Conservation (phyloP, 2,113 vertebrate species). For the Bombycilla garrulus region DNA sequence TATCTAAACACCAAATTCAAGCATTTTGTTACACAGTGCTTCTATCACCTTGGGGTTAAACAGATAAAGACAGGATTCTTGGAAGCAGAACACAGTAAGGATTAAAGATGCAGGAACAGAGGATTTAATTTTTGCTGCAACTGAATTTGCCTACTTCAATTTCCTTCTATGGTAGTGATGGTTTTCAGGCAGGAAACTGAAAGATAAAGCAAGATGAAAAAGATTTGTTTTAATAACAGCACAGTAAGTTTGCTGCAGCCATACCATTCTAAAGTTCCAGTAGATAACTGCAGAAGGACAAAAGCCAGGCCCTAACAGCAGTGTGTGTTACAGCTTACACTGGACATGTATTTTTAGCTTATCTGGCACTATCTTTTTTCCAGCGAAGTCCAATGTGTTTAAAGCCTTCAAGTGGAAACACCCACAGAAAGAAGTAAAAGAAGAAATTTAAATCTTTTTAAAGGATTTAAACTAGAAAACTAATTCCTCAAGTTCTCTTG, state of each 20-base stretch:
- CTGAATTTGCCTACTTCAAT: background rate
- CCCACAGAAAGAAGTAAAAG: background rate
- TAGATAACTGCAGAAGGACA: background rate
- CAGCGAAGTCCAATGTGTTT: background rate
- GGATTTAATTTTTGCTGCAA: background rate
- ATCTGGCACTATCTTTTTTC: background rate
- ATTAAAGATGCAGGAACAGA: background rate
- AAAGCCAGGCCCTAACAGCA: background rate
- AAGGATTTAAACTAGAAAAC: background rate
- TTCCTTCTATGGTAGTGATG: background rate
- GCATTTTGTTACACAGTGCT: background rate
- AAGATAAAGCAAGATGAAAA: background rate
- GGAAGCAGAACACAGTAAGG: background rate
- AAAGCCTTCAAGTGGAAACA: background rate
- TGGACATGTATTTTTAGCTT: background rate
- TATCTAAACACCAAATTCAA: background rate
- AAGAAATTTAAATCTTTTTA: background rate
- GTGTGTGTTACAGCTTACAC: background rate
- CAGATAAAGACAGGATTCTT: background rate
- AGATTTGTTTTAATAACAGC: background rate
- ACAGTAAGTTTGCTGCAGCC: background rate
- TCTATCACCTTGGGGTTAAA: background rate
- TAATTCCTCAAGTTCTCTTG: background rate
- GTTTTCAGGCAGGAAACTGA: conserved; percentile 2
- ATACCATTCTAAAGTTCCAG: background rate